Percentiles rank a stretch among this genome's conserved stretches.
Conservation (phyloP, 1,140 invertebrate species). For the Drosophila parabipectinata region DNA sequence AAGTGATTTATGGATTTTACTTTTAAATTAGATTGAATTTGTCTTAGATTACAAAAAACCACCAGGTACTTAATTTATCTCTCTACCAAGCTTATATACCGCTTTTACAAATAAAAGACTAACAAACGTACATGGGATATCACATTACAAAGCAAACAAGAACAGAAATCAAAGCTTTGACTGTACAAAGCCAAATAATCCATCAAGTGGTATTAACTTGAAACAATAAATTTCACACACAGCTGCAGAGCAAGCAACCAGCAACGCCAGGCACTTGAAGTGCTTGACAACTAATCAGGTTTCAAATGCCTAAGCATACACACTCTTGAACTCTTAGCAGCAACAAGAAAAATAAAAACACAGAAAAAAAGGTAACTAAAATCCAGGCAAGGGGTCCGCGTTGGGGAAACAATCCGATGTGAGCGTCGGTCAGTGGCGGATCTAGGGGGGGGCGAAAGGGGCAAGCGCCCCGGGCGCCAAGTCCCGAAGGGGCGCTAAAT, state of each 20-base stretch:
- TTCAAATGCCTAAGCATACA: constrained; percentile 65
- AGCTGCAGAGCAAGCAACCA: constrained; percentile 28
- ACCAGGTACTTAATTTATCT: too few relatives aligned
- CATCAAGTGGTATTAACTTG: constrained; percentile 83
- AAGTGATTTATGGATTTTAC: too few relatives aligned
- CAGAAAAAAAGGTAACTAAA: constrained; percentile 30
- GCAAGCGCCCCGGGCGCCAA: too few relatives aligned
- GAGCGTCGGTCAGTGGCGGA: constrained; percentile 59
- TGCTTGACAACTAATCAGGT: constrained; percentile 77
- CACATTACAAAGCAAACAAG: constrained; percentile 19
- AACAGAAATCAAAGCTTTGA: constrained; percentile 61
- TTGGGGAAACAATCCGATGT: constrained; percentile 13
- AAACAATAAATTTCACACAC: constrained; percentile 81
- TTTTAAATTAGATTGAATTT: too few relatives aligned
- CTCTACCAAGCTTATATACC: background rate
- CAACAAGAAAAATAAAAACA: background rate
- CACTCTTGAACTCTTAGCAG: constrained; percentile 19
- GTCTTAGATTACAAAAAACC: too few relatives aligned
- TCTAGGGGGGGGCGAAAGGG: too few relatives aligned
- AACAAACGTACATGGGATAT: constrained; percentile 2
- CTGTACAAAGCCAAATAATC: constrained; percentile 76
- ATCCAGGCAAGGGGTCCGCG: constrained; percentile 11
- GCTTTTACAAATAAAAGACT: background rate
- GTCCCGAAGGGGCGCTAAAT: too few relatives aligned
- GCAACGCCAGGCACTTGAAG: constrained; percentile 59